Base-by-base conservation (phyloP, 2,888 invertebrate genomes). In the Aelia acuminata region DNA sequence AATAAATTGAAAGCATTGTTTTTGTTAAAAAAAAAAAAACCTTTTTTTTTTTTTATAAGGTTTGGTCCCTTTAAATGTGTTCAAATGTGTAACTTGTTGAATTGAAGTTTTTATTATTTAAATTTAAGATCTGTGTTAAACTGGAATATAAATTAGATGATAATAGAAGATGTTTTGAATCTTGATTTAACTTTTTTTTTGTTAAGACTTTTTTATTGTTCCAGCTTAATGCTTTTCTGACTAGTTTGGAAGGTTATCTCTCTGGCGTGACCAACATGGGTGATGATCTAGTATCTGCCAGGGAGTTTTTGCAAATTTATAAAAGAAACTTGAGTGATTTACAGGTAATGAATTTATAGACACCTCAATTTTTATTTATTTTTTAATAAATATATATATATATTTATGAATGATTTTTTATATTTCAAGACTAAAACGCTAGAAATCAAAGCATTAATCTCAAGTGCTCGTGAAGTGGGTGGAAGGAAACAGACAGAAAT, bases 251-350 rank as follows among this genome's bases (percentile, higher is more conserved):
- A 91, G 94, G 95, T 86, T 96, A 96, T 91, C 93, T 97, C 84
- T 94, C 95, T 91, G 95, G 95, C 70, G 95, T 96, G 91, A 87
- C 94, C 90, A 95, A 96, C 91, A 95, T 97, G 95, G 97, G 97
- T n/a, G 94, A 94, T 87, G 94, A 94, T 91, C 91, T 95, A 48
- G 92, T 93, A 13, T 94, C 94, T 92, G 95, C 96, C 80, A 94
- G 94, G 91, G 96, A 96, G 91, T 97, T 96, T 92, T 93, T 96
- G 90, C 94, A 95, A 91, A 93, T 95, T 90, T 96, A 97, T 92
- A 94, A 95, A 91, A 94, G 95, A 91, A 92, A 97, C 85, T 94
- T 96, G 91, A 94, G 94, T 91, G 96, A 97, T 92, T 93, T 97
- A 90, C 94, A 94, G 93, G 95, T 95, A 92, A 92, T 92, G 20